A percentile compares a stretch with the other conserved stretches of the same genome.
Conservation (phyloP, 2,888 invertebrate genomes). For the Drosophila eohydei region DNA sequence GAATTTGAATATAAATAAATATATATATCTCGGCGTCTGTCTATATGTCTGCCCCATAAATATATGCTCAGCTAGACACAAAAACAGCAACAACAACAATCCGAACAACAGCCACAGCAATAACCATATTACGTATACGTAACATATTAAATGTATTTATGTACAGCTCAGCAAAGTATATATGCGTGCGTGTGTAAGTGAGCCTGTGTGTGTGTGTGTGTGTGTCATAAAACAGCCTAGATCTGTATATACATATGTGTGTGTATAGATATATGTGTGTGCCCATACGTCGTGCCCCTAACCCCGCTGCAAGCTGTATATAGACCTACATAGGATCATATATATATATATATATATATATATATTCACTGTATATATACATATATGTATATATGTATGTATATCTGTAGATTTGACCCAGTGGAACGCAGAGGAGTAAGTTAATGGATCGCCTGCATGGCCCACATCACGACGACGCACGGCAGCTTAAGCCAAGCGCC, state of each 20-base stretch:
- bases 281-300: neutral
- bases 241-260: slow-evolving; percentile 11
- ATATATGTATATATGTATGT: neutral
- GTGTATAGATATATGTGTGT: neutral
- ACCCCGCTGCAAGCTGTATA: slow-evolving; percentile 5
- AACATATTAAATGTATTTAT: slow-evolving; percentile 46
- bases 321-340: neutral
- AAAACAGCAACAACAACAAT: slow-evolving; percentile 11
- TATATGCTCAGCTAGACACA: slow-evolving; percentile 37
- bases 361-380: neutral
- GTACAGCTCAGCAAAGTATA: slow-evolving; percentile 18
- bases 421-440: slow-evolving; percentile 50
- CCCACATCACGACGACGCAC: slow-evolving; percentile 85
- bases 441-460: slow-evolving; percentile 84
- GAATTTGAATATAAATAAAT: slow-evolving; percentile 75
- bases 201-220: slow-evolving; percentile 6
- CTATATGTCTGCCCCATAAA: slow-evolving; percentile 64
- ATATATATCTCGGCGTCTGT: slow-evolving; percentile 55
- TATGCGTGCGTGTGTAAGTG: slow-evolving; percentile 7
- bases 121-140: slow-evolving; percentile 58
- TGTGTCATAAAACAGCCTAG: slow-evolving; percentile 18
- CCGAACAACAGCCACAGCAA: slow-evolving; percentile 13
- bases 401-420: slow-evolving; percentile 21
- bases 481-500: slow-evolving; percentile 85
- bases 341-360: neutral